These are phyloP conservation scores for Zenarchopterus dispar DNA, from an alignment of 2,797 vertebrate genomes.

Conservation along the genomic window DNA sequence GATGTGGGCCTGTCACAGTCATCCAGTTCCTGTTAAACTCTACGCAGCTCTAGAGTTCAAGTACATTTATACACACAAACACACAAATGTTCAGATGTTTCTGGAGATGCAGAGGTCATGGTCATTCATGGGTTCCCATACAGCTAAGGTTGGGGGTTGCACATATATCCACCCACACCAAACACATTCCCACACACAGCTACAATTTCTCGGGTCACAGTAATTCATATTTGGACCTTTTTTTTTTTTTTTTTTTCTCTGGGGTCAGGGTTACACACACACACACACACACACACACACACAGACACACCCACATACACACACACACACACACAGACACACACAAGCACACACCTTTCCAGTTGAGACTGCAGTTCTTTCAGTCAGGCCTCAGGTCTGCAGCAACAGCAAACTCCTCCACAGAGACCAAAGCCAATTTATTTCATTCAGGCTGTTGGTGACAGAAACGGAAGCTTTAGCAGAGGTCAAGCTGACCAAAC, in stretches of 20 bases:
- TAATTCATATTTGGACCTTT: slow-evolving; percentile 34
- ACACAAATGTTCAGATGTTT: slow-evolving; percentile 20
- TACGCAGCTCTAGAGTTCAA: slow-evolving; percentile 39
- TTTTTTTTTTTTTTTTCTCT: too few species aligned
- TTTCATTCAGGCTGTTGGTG: slow-evolving; percentile 74
- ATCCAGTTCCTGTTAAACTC: slow-evolving; percentile 22
- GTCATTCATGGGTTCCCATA: slow-evolving; percentile 26
- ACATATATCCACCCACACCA: slow-evolving; percentile 18
- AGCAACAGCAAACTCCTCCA: slow-evolving; percentile 67
- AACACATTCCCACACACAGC: slow-evolving; percentile 26
- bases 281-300: too few species aligned
- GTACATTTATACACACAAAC: slow-evolving; percentile 7
- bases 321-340: too few species aligned
- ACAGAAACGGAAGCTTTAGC: slow-evolving; percentile 78
- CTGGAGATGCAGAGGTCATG: slow-evolving; percentile 20
- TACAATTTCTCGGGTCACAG: slow-evolving; percentile 44
- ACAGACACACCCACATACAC: too few species aligned
- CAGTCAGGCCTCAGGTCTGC: slow-evolving; percentile 72
- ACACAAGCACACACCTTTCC: too few species aligned
- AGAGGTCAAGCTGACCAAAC: slow-evolving; percentile 75
- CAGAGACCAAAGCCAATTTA: slow-evolving; percentile 82
- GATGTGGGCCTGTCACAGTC: slow-evolving; percentile 25
- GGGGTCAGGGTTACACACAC: too few species aligned
- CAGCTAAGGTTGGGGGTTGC: slow-evolving; percentile 22
- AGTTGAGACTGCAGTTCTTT: slow-evolving; percentile 45